These are phyloP conservation scores for Volucella inflata DNA, from an alignment of 2,888 invertebrate species.

Conservation along the genomic window DNA sequence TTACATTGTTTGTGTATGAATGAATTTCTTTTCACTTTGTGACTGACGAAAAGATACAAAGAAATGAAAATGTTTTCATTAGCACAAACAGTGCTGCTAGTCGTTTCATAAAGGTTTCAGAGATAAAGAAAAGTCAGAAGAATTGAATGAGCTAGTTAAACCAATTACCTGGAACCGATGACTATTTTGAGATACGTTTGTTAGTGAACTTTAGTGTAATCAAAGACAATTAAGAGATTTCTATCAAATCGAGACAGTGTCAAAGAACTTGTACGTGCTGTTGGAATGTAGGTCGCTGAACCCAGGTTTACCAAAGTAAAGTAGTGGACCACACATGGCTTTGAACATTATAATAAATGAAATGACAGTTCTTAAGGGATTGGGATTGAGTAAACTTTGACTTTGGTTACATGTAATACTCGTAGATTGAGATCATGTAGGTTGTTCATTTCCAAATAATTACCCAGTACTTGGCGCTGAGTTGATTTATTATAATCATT, in stretches of 20 bases:
- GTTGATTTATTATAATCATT: too few species aligned
- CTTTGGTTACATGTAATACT: too few species aligned
- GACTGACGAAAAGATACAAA: slow-evolving; percentile 7
- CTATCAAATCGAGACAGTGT: slow-evolving; percentile 8
- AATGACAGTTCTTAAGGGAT: too few species aligned
- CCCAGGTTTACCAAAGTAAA: not conserved
- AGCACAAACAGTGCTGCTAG: not conserved
- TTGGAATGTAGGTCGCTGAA: slow-evolving; percentile 17
- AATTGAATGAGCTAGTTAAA: slow-evolving; percentile 20
- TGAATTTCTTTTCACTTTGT: slow-evolving; percentile 44
- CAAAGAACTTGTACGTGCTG: not conserved
- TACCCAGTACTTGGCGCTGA: too few species aligned
- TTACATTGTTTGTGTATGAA: not conserved
- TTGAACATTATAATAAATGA: not conserved
- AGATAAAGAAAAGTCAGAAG: slow-evolving; percentile 11
- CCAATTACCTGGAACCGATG: slow-evolving; percentile 40
- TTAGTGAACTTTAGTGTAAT: slow-evolving; percentile 7
- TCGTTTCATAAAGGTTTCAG: slow-evolving; percentile 7
- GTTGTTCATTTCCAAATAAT: too few species aligned
- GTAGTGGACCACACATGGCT: slow-evolving; percentile 2
- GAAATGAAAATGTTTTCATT: slow-evolving; percentile 36
- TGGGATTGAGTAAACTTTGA: too few species aligned
- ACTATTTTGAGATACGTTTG: slow-evolving; percentile 4
- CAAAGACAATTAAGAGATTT: slow-evolving; percentile 2
- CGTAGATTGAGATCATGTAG: too few species aligned